Conservation (phyloP, 2,113 vertebrate genomes). For the Spheniscus mendiculus region DNA sequence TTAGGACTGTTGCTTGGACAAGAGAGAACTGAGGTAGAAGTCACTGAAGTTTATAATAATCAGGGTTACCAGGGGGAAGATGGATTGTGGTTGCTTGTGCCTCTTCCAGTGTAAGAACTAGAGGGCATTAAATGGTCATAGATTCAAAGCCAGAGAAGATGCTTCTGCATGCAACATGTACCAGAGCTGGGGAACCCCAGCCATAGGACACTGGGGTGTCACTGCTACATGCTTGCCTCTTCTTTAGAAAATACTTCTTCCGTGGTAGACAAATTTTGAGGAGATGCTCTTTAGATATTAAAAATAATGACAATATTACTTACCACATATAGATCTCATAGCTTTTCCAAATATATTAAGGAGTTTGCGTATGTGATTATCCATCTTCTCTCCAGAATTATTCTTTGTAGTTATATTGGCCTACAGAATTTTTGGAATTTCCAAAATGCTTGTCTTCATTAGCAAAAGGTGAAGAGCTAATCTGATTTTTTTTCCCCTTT, state of each 20-base stretch:
- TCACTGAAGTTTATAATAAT: background rate
- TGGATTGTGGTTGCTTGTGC: background rate
- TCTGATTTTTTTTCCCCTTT: too few relatives aligned
- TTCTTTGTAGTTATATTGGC: too few relatives aligned
- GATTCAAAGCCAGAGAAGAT: background rate
- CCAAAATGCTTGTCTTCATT: background rate
- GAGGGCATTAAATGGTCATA: background rate
- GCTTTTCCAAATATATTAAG: background rate
- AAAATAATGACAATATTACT: background rate
- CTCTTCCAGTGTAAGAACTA: background rate
- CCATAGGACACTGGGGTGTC: background rate
- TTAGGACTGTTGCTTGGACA: background rate
- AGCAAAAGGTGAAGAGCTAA: background rate
- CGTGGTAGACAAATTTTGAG: background rate
- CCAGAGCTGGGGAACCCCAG: background rate
- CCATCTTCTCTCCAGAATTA: too few relatives aligned
- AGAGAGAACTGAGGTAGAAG: background rate
- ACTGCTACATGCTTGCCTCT: fast-evolving
- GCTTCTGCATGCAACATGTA: background rate
- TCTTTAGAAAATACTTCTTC: background rate
- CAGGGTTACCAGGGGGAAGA: background rate
- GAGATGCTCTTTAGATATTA: background rate
- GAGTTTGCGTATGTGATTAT: background rate
- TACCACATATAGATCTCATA: background rate
- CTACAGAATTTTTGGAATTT: background rate